phyloP scores from a whole-genome alignment of 1,140 invertebrate genomes.

The Drosophila gunungcola region DNA sequence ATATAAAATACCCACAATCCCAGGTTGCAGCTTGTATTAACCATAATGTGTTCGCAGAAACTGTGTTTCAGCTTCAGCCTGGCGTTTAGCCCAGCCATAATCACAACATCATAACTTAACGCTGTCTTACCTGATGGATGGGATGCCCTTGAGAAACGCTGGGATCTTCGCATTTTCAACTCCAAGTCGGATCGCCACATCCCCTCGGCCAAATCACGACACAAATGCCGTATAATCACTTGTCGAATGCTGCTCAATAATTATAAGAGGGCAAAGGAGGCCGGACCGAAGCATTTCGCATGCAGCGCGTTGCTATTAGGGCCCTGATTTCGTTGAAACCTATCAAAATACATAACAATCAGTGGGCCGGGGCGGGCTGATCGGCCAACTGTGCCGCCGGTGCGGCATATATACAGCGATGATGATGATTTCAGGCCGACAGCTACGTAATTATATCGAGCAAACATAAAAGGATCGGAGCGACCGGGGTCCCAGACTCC shows the following conservation, averaged over 20 bases:
- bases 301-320: slow-evolving; percentile 70
- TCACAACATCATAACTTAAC: slow-evolving; percentile 43
- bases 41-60: slow-evolving; percentile 60
- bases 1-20: neutral
- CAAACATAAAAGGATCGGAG: slow-evolving; percentile 74
- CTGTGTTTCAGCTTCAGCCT: slow-evolving; percentile 7
- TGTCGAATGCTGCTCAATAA: slow-evolving; percentile 80
- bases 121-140: slow-evolving; percentile 8
- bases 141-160: slow-evolving; percentile 57
- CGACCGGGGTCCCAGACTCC: slow-evolving; percentile 18
- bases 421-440: slow-evolving; percentile 72
- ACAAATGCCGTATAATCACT: slow-evolving; percentile 80
- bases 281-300: slow-evolving; percentile 42
- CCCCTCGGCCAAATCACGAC: slow-evolving; percentile 57
- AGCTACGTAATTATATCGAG: slow-evolving; percentile 75
- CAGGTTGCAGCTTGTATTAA: too few relatives aligned
- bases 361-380: slow-evolving; percentile 32
- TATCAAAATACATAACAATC: slow-evolving; percentile 82
- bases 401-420: slow-evolving; percentile 24
- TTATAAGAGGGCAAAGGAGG: slow-evolving; percentile 51
- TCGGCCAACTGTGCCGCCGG: slow-evolving; percentile 15
- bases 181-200: slow-evolving; percentile 17
- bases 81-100: slow-evolving; percentile 58
- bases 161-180: neutral
- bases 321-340: slow-evolving; percentile 79